A percentile compares a stretch with the other conserved stretches of the same genome.
Evolutionary conservation across 2,888 invertebrate genomes (phyloP).

Genomic region (Candidula unifasciata): DNA sequence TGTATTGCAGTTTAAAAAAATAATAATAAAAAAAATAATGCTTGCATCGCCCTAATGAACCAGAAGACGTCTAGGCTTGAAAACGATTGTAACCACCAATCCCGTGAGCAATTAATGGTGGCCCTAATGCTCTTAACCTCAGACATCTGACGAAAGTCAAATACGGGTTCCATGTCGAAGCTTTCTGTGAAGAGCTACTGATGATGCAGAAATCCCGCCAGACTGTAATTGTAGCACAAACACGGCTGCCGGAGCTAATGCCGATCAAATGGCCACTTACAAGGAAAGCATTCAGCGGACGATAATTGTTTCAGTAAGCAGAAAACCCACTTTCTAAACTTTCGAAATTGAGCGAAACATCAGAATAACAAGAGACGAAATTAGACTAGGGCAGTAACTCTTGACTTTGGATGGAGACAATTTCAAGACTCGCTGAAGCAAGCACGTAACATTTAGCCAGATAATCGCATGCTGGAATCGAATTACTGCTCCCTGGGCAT

Average conservation of each 20-base stretch:
- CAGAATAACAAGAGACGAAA: constrained; percentile 35
- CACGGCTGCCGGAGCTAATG: neutral
- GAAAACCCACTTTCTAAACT: constrained; percentile 27
- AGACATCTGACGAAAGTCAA: too few relatives aligned
- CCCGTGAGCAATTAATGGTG: too few relatives aligned
- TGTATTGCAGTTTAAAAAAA: too few relatives aligned
- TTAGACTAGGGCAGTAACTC: constrained; percentile 18
- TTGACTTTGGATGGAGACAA: constrained; percentile 17
- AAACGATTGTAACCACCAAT: too few relatives aligned
- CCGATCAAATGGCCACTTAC: neutral
- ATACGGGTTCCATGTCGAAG: too few relatives aligned
- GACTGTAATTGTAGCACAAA: neutral
- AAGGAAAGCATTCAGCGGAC: neutral
- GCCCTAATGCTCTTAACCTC: too few relatives aligned
- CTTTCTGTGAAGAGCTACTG: too few relatives aligned
- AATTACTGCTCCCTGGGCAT: neutral
- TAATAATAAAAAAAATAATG: too few relatives aligned
- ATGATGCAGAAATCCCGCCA: too few relatives aligned
- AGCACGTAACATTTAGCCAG: neutral
- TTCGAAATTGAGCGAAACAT: constrained; percentile 32
- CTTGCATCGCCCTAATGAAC: too few relatives aligned
- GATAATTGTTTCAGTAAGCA: constrained; percentile 8
- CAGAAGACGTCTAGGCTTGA: too few relatives aligned
- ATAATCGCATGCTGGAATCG: constrained; percentile 17
- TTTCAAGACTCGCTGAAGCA: constrained; percentile 11